Base-by-base conservation (phyloP, 2,113 vertebrate species). In the Indri indri region DNA sequence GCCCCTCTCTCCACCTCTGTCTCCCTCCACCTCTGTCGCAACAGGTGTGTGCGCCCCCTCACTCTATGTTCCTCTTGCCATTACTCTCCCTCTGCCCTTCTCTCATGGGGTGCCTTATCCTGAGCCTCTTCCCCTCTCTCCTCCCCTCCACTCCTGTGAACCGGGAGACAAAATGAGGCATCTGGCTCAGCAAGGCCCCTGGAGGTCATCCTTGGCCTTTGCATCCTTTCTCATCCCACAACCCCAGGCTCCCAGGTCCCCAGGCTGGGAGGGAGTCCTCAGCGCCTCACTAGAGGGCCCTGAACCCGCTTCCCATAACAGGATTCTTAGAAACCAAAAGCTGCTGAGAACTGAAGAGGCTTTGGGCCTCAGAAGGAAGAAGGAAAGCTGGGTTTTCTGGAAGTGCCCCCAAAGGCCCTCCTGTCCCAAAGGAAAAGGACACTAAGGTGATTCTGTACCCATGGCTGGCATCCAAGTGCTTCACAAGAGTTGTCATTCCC, bases 81-180 rank as follows among this genome's bases (percentile, higher is more conserved):
- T 6, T 23, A 25, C 30, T 74, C 25, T 6, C 40, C 12, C 6
- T 76, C 66, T 68, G 30, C 65, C 74, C 88, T 84, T 76, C 52
- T 93, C 37, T 93, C 68, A 92, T 70, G 88, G 95, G 92, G 87
- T 93, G 92, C 97, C 97, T 97, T 97, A 96, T 93, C 79, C 73
- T 71, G 70, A 76, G 57, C 50, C 59, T 59, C 83, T 79, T 65
- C 17, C 23, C 30, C 17, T 32, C 27, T 8, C 16, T 30, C 3
- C 42, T 25, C 27, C 8, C 12, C 34, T 63, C 65, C 11, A 23
- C 14, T 32, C 54, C 54, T 61, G 8, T 37, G 85, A 96, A 54
- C 25, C 61, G 11, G 54, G n/a, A 87, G 68, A 85, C 54, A 77
- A 93, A 66, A 45, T 47, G 66, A 90, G 47, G 86, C 81, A 22